These are phyloP conservation scores for Chromobotia macracanthus DNA, from an alignment of 2,797 vertebrate genomes.

Conservation along the genomic window DNA sequence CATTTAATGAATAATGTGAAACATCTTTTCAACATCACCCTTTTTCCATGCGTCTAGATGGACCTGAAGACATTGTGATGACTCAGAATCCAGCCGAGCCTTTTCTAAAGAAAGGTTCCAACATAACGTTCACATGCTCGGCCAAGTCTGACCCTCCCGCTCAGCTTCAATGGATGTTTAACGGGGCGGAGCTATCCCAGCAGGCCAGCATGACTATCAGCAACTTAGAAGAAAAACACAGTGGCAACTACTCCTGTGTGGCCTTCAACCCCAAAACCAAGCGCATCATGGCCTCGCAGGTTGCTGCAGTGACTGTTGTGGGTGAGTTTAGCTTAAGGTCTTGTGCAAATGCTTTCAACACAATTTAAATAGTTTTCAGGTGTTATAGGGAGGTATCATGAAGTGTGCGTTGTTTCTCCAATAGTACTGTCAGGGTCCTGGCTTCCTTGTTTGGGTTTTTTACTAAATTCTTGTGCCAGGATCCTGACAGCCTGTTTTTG, in stretches of 20 bases:
- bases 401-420: background rate
- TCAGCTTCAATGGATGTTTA: slow-evolving; percentile 59
- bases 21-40: background rate
- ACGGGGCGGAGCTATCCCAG: accelerated
- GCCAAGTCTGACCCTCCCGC: slow-evolving; percentile 63
- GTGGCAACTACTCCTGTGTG: slow-evolving; percentile 58
- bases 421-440: background rate
- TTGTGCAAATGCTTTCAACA: too few species aligned
- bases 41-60: slow-evolving; percentile 64
- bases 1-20: too few species aligned
- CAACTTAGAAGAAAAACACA: background rate
- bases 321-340: slow-evolving; percentile 64
- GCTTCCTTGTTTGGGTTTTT: too few species aligned
- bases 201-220: background rate
- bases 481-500: too few species aligned
- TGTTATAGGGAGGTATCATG: too few species aligned
- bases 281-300: accelerated
- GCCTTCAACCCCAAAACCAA: slow-evolving; percentile 67
- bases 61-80: slow-evolving; percentile 63
- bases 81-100: accelerated
- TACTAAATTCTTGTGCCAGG: too few species aligned
- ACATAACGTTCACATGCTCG: slow-evolving; percentile 65
- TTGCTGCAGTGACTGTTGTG: slow-evolving; percentile 53
- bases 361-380: too few species aligned
- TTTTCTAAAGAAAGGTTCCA: slow-evolving; percentile 46